These are phyloP conservation scores for Homarus gammarus DNA, from an alignment of 2,888 invertebrate genomes.

Conservation along the genomic window DNA sequence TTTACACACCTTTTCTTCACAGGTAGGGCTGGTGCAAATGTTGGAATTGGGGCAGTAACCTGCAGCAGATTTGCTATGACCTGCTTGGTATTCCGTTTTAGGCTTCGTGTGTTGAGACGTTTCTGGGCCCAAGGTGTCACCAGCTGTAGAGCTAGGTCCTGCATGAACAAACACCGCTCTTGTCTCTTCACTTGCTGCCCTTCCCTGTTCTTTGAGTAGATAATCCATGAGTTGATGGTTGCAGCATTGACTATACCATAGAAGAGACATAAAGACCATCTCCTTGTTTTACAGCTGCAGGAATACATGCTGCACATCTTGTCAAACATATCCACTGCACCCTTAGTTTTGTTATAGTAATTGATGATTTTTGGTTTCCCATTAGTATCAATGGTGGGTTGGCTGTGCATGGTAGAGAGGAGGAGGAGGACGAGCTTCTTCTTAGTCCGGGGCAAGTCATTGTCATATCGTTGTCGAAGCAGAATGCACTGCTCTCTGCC, in stretches of 20 bases:
- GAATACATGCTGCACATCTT: constrained; percentile 30
- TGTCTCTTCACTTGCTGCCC: background rate
- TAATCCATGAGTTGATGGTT: constrained; percentile 19
- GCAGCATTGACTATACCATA: constrained; percentile 12
- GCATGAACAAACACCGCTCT: background rate
- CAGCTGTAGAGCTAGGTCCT: background rate
- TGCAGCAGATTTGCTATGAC: background rate
- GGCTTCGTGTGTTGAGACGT: background rate
- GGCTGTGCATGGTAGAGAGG: constrained; percentile 25
- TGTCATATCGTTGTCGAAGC: constrained; percentile 7
- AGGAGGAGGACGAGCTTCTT: constrained; percentile 30
- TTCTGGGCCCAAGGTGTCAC: background rate
- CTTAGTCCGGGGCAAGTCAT: background rate
- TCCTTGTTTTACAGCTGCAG: constrained; percentile 13
- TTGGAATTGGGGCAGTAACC: too few species aligned
- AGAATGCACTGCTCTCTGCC: background rate
- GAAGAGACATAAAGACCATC: constrained; percentile 26
- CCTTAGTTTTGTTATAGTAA: constrained; percentile 48
- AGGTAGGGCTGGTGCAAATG: too few species aligned
- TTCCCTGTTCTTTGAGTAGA: constrained; percentile 17
- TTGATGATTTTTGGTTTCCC: constrained; percentile 22
- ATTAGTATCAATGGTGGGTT: background rate
- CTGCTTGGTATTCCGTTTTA: background rate
- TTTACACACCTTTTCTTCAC: too few species aligned
- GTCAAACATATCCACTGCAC: constrained; percentile 40